phyloP scores from a whole-genome alignment of 2,113 vertebrate genomes.

The Phocoena sinus region DNA sequence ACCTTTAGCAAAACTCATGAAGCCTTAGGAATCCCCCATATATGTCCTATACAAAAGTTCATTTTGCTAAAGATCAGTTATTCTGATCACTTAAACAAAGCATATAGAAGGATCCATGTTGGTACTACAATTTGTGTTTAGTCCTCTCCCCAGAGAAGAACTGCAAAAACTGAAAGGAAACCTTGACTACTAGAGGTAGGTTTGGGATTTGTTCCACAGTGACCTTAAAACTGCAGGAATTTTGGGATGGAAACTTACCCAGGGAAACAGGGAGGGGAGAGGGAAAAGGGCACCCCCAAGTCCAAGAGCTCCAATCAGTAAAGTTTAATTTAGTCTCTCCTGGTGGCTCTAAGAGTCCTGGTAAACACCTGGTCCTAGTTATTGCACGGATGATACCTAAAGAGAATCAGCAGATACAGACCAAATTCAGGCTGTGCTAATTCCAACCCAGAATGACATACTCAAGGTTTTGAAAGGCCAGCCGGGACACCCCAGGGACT shows the following conservation, averaged over 20 bases:
- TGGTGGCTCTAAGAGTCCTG: background rate
- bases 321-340: background rate
- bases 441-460: slow-evolving; percentile 3
- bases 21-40: background rate
- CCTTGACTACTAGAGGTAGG: background rate
- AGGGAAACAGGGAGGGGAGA: background rate
- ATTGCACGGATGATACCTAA: background rate
- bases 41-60: background rate
- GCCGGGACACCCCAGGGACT: background rate
- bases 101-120: background rate
- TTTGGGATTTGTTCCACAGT: background rate
- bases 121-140: background rate
- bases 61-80: background rate
- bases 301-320: background rate
- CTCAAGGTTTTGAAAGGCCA: background rate
- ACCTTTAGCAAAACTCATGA: background rate
- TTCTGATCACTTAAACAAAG: background rate
- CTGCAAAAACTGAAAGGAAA: background rate
- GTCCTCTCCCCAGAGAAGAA: background rate
- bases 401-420: background rate
- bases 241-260: background rate
- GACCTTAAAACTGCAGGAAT: background rate
- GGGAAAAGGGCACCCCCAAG: background rate
- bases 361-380: background rate
- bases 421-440: background rate